A percentile compares a stretch with the other conserved stretches of the same genome.
Evolutionary conservation across 2,113 vertebrate species (phyloP).

Genomic region (Phaetusa simplex): DNA sequence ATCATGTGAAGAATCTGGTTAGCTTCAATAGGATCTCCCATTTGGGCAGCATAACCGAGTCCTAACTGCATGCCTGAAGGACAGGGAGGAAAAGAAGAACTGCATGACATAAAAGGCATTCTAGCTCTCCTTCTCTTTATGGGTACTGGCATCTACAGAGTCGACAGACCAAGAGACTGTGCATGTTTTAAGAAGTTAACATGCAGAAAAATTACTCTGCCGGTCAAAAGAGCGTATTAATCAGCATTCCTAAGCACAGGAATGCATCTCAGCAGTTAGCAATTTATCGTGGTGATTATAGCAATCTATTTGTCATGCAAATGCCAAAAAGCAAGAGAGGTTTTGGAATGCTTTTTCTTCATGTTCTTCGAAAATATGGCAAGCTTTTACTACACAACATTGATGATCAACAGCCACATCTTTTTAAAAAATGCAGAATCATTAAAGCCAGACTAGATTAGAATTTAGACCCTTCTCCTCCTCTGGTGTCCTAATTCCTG

Average conservation of each 20-base stretch:
- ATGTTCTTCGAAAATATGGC: background rate
- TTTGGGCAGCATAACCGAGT: background rate
- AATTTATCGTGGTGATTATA: background rate
- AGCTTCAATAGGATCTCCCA: background rate
- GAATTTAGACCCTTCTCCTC: background rate
- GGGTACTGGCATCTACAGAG: background rate
- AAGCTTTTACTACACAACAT: background rate
- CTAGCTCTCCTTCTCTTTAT: background rate
- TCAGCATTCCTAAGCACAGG: slow-evolving; percentile 25
- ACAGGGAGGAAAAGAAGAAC: background rate
- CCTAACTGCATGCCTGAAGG: slow-evolving; percentile 9
- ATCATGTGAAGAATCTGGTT: slow-evolving; percentile 34
- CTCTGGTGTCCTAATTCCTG: background rate
- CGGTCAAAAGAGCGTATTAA: background rate
- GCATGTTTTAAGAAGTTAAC: slow-evolving; percentile 8
- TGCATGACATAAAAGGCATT: slow-evolving; percentile 15
- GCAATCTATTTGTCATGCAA: background rate
- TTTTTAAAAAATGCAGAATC: background rate
- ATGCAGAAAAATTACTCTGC: slow-evolving; percentile 20
- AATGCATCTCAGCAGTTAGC: slow-evolving; percentile 28
- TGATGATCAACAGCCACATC: background rate
- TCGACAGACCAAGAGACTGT: background rate
- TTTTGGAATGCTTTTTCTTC: background rate
- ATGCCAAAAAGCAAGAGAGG: background rate
- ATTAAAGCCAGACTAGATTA: background rate